phyloP scores from a whole-genome alignment of 2,888 invertebrate species.

The Allolobophora icterica region DNA sequence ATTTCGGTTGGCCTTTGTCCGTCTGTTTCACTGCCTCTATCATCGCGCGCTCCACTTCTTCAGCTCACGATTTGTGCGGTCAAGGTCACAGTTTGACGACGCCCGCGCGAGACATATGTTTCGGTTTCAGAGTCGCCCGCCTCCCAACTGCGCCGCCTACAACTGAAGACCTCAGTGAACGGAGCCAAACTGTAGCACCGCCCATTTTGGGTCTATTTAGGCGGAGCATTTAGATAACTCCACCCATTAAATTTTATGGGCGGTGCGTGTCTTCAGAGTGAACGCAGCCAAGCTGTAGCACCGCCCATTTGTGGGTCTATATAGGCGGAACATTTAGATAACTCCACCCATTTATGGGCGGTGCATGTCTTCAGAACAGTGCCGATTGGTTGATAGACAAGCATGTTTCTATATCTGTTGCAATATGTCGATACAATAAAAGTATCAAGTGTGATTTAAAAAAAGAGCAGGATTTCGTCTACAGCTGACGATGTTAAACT shows the following conservation, averaged over 20 bases:
- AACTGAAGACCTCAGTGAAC: not conserved
- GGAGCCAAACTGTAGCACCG: not conserved
- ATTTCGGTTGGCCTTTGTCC: constrained; percentile 35
- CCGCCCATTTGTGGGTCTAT: not conserved
- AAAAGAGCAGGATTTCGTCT: not conserved
- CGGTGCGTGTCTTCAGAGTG: not conserved
- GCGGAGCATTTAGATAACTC: not conserved
- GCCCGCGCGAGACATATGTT: not conserved
- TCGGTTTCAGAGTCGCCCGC: not conserved
- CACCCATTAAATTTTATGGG: not conserved
- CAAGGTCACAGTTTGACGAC: not conserved
- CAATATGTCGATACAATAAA: not conserved
- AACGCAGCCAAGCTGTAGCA: too few species aligned
- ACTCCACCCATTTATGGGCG: too few species aligned
- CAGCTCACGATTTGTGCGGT: not conserved
- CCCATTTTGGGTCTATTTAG: not conserved
- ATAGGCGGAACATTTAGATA: too few species aligned
- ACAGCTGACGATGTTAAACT: not conserved
- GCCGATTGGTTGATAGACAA: too few species aligned
- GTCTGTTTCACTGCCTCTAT: constrained; percentile 25
- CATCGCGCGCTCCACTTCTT: constrained; percentile 13
- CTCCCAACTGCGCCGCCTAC: constrained; percentile 13
- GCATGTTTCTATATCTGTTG: not conserved
- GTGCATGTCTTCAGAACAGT: too few species aligned
- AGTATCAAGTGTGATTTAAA: not conserved